A percentile compares a stretch with the other conserved stretches of the same genome.
These are phyloP conservation scores for Meiosimyza decipiens DNA, from an alignment of 2,888 invertebrate species.

Conservation along the genomic window DNA sequence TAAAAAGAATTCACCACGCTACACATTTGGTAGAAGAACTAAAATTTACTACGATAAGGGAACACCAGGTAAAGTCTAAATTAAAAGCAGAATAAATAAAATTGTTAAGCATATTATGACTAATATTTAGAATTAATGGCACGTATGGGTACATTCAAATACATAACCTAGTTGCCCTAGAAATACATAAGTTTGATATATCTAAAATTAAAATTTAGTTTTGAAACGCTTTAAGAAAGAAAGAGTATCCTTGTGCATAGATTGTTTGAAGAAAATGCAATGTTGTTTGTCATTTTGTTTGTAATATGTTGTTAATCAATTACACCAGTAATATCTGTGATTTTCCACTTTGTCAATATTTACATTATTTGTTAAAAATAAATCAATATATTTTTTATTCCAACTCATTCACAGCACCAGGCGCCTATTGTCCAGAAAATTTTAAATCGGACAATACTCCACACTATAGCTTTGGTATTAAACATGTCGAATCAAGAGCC, in stretches of 20 bases:
- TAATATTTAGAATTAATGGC: no score
- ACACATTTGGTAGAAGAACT: conserved; percentile 70
- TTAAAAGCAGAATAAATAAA: no score
- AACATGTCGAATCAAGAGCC: conserved; percentile 61
- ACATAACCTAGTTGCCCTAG: no score
- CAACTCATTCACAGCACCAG: conserved; percentile 55
- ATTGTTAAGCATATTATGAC: no score
- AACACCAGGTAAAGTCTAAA: conserved; percentile 60
- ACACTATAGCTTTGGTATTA: conserved; percentile 68
- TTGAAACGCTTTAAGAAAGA: no score
- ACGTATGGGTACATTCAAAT: no score
- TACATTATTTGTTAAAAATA: not conserved
- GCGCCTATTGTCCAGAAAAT: conserved; percentile 70
- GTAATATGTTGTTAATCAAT: conserved; percentile 8
- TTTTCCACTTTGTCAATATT: not conserved
- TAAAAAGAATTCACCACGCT: conserved; percentile 66
- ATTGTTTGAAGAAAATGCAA: no score
- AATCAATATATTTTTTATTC: no score
- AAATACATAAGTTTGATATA: no score
- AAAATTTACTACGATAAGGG: conserved; percentile 62
- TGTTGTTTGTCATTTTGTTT: not conserved
- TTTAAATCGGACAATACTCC: conserved; percentile 68
- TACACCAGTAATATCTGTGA: not conserved
- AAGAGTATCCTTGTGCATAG: no score
- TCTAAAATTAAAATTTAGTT: no score